Base-by-base conservation (phyloP, 1,140 invertebrate genomes). In the Ceratoteleas bidentatus region DNA sequence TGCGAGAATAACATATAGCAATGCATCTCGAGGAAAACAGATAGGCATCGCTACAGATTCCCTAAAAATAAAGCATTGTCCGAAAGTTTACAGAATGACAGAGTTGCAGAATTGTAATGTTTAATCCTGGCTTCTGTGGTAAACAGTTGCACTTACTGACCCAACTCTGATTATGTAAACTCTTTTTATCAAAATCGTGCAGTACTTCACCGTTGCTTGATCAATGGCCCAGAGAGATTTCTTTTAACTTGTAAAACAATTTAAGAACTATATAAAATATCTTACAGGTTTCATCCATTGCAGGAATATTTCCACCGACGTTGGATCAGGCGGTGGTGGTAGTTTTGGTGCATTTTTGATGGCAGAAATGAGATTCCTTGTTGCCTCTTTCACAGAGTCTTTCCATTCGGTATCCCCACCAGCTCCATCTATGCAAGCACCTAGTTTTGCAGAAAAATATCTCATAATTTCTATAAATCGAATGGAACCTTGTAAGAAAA, bases 241-340 rank as follows among this genome's bases (percentile, higher is more conserved):
- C 4, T 1, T 24, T 2, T 24, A 24, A 24, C 24, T 43, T 43
- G 40, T 43, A 52, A 52, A 52, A 52, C 8, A 49, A 49, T 13
- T 1, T 43, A 43, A 10, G 40, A 43, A 43, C 40, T 43, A 43
- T 43, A 43, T 9, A 24, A 15, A 34, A 38, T 24, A 16, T 61
- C 87, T 89, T 84, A 92, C 91, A 33, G 90, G 88, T 65, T 90
- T 89, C 78, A 92, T 85, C 91, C 91, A 92, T 6, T 90, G 84
- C 5, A 92, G 14, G 38, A 92, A 84, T 53, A 90, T 87, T 70
- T 92, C 88, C 13, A 81, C 62, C 1, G 87, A 87, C 6, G 77
- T 85, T 24, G 78, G 36, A 70, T 91, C 90, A 2, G 90, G 90
- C 9, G 90, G 85, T 11, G 86, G 79, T 24, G 87, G 88, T 24